Base-by-base conservation (phyloP, 2,888 invertebrate genomes). In the Drosophila robusta region DNA sequence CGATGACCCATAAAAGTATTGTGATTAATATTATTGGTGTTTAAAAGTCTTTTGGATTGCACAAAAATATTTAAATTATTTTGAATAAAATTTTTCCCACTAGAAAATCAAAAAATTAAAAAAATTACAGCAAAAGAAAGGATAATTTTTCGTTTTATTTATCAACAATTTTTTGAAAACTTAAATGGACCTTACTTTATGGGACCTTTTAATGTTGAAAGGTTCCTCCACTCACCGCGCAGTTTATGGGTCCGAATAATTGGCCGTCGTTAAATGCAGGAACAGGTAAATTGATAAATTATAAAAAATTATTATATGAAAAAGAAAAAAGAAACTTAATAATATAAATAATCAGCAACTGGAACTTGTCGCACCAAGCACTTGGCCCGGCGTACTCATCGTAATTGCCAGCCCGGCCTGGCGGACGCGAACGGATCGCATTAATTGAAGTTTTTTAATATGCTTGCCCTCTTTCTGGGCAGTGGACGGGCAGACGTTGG, bases 391-490 rank as follows among this genome's bases (percentile, higher is more conserved):
- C 39, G 22, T 46, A 16, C 71, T 49, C 58, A 49, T 11, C 47
- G 34, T 72, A 75, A 72, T 72, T 74, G 55, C 69, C 51, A 29
- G 44, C 14, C 29, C 54, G 54, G 54, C 8, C 34, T 34, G 18
- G 41, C 47, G 61, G 61, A 65, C 52, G 65, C 55, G 49, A 51
- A 62, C 65, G 75, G 50, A 60, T 67, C 44, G 57, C 78, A 67
- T 87, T 83, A 83, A 83, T 83, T 89, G 87, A 63, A 67, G 78
- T 80, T 81, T 79, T 79, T 79, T 82, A 87, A 89, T 82, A 68
- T 68, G 78, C 64, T 67, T 87, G 81, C 39, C 83, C 83, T 61
- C 60, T 42, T 80, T 66, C 50, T 34, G 63, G 24, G 29, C 44
- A 7, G 41, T 8, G 70, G 45, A 44, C 42, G 49, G 24, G 18